Evolutionary conservation across 64 coral and sea anemone genomes (phyloP), one percentile per base, ranked within the genome.

Genomic region (Actinia equina): DNA sequence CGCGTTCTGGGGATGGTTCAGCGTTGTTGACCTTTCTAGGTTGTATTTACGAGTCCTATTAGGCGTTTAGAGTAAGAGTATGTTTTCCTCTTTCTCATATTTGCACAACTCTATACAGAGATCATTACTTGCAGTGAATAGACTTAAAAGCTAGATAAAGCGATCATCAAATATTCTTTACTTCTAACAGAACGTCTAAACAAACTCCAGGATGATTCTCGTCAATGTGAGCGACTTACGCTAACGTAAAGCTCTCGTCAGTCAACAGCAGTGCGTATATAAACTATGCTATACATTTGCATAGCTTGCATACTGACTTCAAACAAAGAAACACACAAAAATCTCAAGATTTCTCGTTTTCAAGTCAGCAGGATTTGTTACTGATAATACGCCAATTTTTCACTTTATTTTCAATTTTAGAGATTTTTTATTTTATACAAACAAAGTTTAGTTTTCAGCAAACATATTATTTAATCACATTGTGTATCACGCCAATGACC

Each of bases 381-480:
- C 13, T 74, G 46, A 26, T 74, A 1, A 41, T 1, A 16, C 9
- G 3, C 42, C 13, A 4, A 8, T 74, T 15, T 41, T 74, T 13
- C 23, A 41, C 69, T 74, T n/a, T 42, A 15, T 14, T 1, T 14
- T 1, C n/a, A 4, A 16, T 41, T 65, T 74, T 30, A 74, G 3
- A 74, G 69, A 9, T 3, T 74, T 74, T 41, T 74, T 13, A 41
- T 74, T 74, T 26, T 14, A 14, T 74, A 26, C 69, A 74, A 74
- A 74, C 69, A 74, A 74, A 74, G 69, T 74, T 41, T 74, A 74
- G 69, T 74, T 74, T 74, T 74, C 69, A 15, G 25, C 69, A 74
- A 74, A 74, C 69, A 74, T 41, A 30, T 41, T 74, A 74, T 74
- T 74, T 74, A 13, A 74, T 30, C 69, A 74, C 69, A 41, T 30